A percentile compares a stretch with the other conserved stretches of the same genome.
phyloP scores from a whole-genome alignment of 2,797 vertebrate genomes.

The Smutsia temminckii region DNA sequence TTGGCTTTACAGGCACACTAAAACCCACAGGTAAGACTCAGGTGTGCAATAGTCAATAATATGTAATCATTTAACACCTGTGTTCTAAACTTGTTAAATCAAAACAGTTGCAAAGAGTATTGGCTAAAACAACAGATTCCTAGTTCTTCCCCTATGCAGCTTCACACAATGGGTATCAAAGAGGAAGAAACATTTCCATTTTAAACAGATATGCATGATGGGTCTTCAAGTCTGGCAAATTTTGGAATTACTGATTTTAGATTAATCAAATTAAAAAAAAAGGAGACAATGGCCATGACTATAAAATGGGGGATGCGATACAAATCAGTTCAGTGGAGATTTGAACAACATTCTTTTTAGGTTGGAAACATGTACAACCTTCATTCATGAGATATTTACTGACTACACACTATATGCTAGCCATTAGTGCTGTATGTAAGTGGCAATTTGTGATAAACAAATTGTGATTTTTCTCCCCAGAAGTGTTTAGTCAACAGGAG shows the following conservation, averaged over 20 bases:
- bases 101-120: background rate
- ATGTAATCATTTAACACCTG: background rate
- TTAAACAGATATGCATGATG: background rate
- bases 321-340: background rate
- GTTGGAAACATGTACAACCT: background rate
- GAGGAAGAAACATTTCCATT: background rate
- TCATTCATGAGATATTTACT: background rate
- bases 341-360: background rate
- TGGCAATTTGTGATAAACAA: background rate
- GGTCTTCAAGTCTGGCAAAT: background rate
- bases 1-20: background rate
- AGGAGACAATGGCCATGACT: background rate
- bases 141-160: background rate
- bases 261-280: background rate
- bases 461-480: background rate
- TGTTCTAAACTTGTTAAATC: background rate
- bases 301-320: background rate
- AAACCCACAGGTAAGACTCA: background rate
- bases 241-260: slow-evolving; percentile 2
- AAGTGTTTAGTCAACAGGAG: background rate
- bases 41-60: background rate
- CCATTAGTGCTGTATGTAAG: background rate
- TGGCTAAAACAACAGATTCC: background rate
- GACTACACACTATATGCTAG: background rate
- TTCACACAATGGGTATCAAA: background rate